Evolutionary conservation across 1,140 invertebrate genomes (phyloP).

Genomic region (Stegodyphus mimosarum): DNA sequence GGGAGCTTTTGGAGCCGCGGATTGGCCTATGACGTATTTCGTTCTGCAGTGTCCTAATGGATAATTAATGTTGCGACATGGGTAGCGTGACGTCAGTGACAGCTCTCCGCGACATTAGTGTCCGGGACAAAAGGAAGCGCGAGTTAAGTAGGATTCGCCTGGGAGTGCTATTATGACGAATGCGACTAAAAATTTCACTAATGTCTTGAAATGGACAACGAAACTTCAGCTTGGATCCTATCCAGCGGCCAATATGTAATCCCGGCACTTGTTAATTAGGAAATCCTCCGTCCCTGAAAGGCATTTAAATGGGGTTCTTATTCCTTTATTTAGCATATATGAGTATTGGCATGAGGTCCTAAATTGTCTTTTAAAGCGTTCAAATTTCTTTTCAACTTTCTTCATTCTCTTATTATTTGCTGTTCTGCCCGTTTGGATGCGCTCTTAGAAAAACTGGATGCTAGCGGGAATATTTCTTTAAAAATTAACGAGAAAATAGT

Average conservation of each 20-base stretch:
- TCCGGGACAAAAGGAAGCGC: constrained; percentile 46
- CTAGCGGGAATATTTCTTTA: too few species aligned
- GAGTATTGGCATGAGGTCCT: too few species aligned
- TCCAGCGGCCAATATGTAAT: constrained; percentile 12
- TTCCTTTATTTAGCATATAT: too few species aligned
- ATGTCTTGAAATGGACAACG: constrained; percentile 40
- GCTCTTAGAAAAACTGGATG: too few species aligned
- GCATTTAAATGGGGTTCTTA: too few species aligned
- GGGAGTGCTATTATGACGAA: constrained; percentile 55
- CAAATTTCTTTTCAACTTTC: too few species aligned
- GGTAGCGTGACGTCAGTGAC: constrained; percentile 52
- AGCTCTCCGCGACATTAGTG: constrained; percentile 42
- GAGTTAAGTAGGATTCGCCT: constrained; percentile 41
- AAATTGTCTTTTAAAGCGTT: too few species aligned
- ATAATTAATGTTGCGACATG: constrained; percentile 61
- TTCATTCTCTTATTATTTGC: too few species aligned
- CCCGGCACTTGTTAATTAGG: constrained; percentile 1
- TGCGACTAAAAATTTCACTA: constrained; percentile 34
- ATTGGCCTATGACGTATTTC: constrained; percentile 49
- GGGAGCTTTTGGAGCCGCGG: not conserved
- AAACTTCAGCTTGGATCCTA: constrained; percentile 29
- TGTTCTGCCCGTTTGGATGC: too few species aligned
- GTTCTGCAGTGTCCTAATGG: constrained; percentile 49
- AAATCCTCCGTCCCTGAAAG: not conserved
- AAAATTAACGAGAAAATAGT: too few species aligned